Evolutionary conservation across 1,140 invertebrate genomes (phyloP).

Genomic region (Pogonus chalceus): DNA sequence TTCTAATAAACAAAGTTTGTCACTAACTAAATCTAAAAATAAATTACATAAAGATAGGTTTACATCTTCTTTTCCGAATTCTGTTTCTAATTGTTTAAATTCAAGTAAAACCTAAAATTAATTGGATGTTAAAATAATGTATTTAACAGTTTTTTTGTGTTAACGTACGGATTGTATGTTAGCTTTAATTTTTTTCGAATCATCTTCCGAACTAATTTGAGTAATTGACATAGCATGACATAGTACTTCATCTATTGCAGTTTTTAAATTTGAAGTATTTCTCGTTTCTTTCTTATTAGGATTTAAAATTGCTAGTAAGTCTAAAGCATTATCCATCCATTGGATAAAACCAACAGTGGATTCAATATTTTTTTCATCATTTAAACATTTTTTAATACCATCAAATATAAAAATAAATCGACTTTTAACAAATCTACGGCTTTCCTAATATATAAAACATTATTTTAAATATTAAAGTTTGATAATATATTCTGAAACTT

Average conservation of each 20-base stretch:
- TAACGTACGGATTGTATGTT: constrained; percentile 18
- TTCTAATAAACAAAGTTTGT: constrained; percentile 27
- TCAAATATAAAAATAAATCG: constrained; percentile 20
- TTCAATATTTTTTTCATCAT: not conserved
- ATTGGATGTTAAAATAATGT: not conserved
- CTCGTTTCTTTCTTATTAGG: constrained; percentile 11
- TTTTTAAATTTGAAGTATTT: constrained; percentile 13
- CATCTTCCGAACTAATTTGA: constrained; percentile 24
- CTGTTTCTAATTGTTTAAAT: constrained; percentile 17
- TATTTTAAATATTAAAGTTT: no score
- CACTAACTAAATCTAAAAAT: constrained; percentile 20
- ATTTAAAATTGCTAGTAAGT: constrained; percentile 22
- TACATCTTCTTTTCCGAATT: constrained; percentile 17
- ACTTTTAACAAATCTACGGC: constrained; percentile 16
- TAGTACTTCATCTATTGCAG: constrained; percentile 25
- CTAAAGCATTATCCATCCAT: constrained; percentile 25
- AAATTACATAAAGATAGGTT: constrained; percentile 23
- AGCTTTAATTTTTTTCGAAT: constrained; percentile 26
- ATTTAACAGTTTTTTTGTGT: not conserved
- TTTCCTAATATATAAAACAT: no score
- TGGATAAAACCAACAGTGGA: constrained; percentile 23
- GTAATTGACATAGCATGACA: constrained; percentile 30
- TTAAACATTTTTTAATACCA: constrained; percentile 13
- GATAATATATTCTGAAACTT: no score
- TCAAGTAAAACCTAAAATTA: constrained; percentile 20